These are phyloP conservation scores for Rotaria magnacalcarata DNA, from an alignment of 2,888 invertebrate species.

Conservation along the genomic window DNA sequence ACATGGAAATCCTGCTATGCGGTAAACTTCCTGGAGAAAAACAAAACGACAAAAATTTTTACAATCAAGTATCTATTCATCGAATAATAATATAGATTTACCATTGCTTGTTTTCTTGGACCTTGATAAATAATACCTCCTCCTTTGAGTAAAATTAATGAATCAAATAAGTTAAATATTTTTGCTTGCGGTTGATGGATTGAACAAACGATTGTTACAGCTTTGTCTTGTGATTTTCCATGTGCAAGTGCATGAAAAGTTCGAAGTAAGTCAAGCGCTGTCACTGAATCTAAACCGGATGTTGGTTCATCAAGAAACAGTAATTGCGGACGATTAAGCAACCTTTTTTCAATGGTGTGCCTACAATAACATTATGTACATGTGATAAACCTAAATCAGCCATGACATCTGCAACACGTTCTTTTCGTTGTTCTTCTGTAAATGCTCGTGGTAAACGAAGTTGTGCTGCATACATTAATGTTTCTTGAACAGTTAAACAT, in stretches of 20 bases:
- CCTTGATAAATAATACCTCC: conserved; percentile 57
- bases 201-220: conserved; percentile 56
- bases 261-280: conserved; percentile 57
- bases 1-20: not conserved
- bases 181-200: conserved; percentile 58
- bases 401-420: conserved; percentile 53
- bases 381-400: conserved; percentile 26
- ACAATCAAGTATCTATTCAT: not conserved
- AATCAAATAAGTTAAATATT: conserved; percentile 51
- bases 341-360: conserved; percentile 50
- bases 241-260: conserved; percentile 49
- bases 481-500: conserved; percentile 77
- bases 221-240: not conserved
- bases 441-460: conserved; percentile 52
- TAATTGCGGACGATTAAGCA: conserved; percentile 57
- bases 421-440: conserved; percentile 49
- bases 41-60: not conserved
- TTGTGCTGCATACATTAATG: conserved; percentile 58
- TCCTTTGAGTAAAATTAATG: conserved; percentile 54
- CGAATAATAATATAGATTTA: not conserved
- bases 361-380: conserved; percentile 48
- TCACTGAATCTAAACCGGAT: conserved; percentile 59
- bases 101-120: conserved; percentile 47
- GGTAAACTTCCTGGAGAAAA: not conserved
- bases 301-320: conserved; percentile 60